Evolutionary conservation across 2,888 invertebrate genomes (phyloP).

Genomic region (Leucania comma): DNA sequence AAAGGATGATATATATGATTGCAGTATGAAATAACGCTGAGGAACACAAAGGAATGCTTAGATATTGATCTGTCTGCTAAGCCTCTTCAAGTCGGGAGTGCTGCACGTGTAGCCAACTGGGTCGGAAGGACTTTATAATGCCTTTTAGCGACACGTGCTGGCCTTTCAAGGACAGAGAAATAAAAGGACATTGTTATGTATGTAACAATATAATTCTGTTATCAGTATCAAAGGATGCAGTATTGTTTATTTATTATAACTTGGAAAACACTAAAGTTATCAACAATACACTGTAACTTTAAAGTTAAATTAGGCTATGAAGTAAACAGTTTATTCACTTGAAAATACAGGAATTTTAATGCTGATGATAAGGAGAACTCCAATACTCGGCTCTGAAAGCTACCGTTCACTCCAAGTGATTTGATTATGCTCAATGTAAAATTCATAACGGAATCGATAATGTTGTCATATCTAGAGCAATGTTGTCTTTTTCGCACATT

Average conservation of each 20-base stretch:
- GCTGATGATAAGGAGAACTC: not conserved
- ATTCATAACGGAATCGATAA: slow-evolving; percentile 2
- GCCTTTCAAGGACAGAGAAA: slow-evolving; percentile 7
- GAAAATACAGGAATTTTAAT: not conserved
- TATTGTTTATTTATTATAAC: not conserved
- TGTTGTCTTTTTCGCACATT: too few species aligned
- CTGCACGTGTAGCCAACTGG: slow-evolving; percentile 23
- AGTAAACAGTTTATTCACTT: not conserved
- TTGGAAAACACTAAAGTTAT: not conserved
- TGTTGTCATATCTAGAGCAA: not conserved
- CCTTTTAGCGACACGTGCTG: not conserved
- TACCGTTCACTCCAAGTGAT: not conserved
- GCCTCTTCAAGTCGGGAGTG: not conserved
- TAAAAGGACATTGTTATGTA: slow-evolving; percentile 8
- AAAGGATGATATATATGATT: not conserved
- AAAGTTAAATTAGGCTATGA: not conserved
- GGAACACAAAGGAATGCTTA: not conserved
- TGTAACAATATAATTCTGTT: not conserved
- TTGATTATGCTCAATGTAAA: slow-evolving; percentile 11
- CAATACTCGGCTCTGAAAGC: not conserved
- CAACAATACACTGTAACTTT: not conserved
- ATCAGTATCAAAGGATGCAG: not conserved
- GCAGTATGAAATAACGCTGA: not conserved
- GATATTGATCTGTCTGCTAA: slow-evolving; percentile 6
- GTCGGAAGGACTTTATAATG: not conserved